Evolutionary conservation across 2,113 vertebrate genomes (phyloP), one percentile per base, ranked within the genome.

Genomic region (Kryptolebias marmoratus): DNA sequence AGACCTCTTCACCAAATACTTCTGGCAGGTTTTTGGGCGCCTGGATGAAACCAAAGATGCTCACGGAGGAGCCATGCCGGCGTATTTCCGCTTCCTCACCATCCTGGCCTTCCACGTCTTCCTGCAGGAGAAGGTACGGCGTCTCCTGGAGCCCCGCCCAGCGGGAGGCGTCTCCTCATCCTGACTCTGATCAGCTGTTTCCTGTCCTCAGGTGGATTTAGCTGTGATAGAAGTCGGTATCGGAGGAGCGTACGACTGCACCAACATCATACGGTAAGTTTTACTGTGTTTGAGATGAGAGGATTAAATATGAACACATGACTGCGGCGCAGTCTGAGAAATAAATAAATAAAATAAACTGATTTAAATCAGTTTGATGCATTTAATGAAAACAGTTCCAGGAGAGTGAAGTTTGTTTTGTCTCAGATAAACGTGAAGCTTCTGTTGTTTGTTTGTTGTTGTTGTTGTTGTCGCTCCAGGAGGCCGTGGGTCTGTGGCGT

Each of bases 81-180:
- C 96, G 0, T 99, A 99, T 78, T 99, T 99, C 85, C 96, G 96
- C 28, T 99, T 99, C 91, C 96, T 99, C 82, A 99, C 98, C 2
- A 96, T 99, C 86, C 93, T 99, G 93, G 96, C 97, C 64, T 99
- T 99, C 87, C 97, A 99, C 0, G 88, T 97, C 60, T 99, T 99
- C 87, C 94, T 98, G 31, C 95, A 97, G 77, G 97, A 98, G 85
- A 97, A 99, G 95, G 98, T 98, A 76, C 0, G 53, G 18, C 12
- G 4, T 5, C 18, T 27, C 11, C 30, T 11, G 28, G 28, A 2
- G 15, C 9, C 16, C 1, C 4, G 5, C 3, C 28, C 13, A 28
- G 8, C 36, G 16, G 5, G 10, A 28, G 22, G 2, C 14, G 30
- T 61, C 22, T 60, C 0, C 14, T 15, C 2, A 2, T 53, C 22